Conservation (phyloP, 1,140 invertebrate species). For the Drosophila virilis region DNA sequence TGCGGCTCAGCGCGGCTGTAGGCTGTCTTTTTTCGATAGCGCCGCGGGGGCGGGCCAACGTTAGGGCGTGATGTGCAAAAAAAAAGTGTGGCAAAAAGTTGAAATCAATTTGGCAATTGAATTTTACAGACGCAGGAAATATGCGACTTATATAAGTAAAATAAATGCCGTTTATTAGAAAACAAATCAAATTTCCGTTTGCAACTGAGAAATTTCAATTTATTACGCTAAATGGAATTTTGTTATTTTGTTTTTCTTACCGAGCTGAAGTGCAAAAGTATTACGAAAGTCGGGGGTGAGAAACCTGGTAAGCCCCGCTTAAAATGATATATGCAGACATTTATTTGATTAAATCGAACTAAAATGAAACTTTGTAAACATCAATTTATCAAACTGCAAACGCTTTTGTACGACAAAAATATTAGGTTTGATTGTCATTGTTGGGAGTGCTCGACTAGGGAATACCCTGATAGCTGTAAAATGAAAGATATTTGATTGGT, state of each 20-base stretch:
- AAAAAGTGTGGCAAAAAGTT: conserved; percentile 58
- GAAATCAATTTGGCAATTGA: conserved; percentile 81
- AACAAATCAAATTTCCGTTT: conserved; percentile 81
- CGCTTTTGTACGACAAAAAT: background rate
- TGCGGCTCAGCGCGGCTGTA: conserved; percentile 62
- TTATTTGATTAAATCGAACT: background rate
- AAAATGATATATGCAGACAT: background rate
- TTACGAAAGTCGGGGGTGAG: background rate
- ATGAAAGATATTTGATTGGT: too few species aligned
- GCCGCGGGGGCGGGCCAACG: background rate
- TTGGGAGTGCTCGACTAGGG: too few species aligned
- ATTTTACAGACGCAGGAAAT: conserved; percentile 58
- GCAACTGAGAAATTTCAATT: conserved; percentile 50
- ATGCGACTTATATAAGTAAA: conserved; percentile 75
- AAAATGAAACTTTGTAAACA: background rate
- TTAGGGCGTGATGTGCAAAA: conserved; percentile 22
- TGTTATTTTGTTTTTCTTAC: background rate
- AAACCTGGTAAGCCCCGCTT: too few species aligned
- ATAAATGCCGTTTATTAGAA: conserved; percentile 78
- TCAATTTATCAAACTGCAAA: background rate
- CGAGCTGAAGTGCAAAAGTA: conserved; percentile 2
- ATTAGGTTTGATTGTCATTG: too few species aligned
- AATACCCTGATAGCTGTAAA: too few species aligned
- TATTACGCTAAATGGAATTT: conserved; percentile 19
- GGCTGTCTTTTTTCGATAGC: conserved; percentile 5